Evolutionary conservation across 2,888 invertebrate species (phyloP), one percentile per base, ranked within the genome.

Genomic region (Eupeodes latifasciatus): DNA sequence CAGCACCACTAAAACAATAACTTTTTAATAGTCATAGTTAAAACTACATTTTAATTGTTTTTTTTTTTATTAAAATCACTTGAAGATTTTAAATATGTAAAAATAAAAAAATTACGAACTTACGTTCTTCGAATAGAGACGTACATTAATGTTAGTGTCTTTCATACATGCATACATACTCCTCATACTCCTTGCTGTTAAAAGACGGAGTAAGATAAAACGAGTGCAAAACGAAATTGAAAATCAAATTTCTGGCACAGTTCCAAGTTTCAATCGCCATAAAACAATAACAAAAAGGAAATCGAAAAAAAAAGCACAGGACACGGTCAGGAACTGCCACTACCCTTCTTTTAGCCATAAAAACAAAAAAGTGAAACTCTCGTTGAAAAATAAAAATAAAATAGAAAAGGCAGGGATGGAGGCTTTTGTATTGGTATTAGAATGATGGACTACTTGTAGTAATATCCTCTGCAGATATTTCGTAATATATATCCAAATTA

Each of bases 231-330:
- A 81, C 53, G 85, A 88, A 88, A 85, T 34, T 81, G 78, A 85
- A 88, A 84, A 88, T 88, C 81, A 81, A 88, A 85, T 81, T 81
- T 85, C 77, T 85, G 85, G 88, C 88, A 85, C 69, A 88, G 40
- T 88, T 88, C 81, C 88, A 88, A 88, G 40, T 88, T 88, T 78
- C 88, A 88, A 81, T 72, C 10, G 34, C 27, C 10, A 53, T 53
- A 53, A 51, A 59, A 61, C 53, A 76, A 51, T 67, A 51, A 44
- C 47, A 57, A 57, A 59, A 74, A 67, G 19, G 66, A 78, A 61
- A 67, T 16, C 71, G 40, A 51, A n/a, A 78, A 85, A 85, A 19
- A 71, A 59, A 81, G 72, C 71, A 85, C 85, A 88, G 88, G 88
- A 88, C 81, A 85, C 57, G 75, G 78, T 62, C 75, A 84, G 72